phyloP scores from a whole-genome alignment of 1,140 invertebrate species.

The Papilio polyxenes region DNA sequence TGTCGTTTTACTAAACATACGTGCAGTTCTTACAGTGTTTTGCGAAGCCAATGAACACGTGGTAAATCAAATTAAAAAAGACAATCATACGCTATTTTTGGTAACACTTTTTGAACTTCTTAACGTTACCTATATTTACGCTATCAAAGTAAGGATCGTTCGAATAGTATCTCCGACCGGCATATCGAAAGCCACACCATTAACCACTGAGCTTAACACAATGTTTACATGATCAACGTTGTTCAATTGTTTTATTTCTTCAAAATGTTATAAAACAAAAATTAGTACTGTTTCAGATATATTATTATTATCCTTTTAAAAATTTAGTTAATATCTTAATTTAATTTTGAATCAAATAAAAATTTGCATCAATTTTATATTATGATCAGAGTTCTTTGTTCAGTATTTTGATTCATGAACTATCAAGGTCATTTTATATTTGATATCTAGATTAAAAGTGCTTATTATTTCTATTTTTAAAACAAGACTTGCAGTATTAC shows the following conservation, averaged over 20 bases:
- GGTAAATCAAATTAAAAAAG: not conserved
- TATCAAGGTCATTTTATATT: constrained; percentile 3
- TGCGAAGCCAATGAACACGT: not conserved
- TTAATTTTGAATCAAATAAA: not conserved
- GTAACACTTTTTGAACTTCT: not conserved
- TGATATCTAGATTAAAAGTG: constrained; percentile 3
- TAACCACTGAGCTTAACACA: not conserved
- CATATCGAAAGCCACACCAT: not conserved
- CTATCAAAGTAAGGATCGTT: not conserved
- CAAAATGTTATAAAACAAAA: no score
- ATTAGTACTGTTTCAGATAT: no score
- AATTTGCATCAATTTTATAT: not conserved
- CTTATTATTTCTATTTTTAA: not conserved
- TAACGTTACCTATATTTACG: no score
- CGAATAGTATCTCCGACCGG: not conserved
- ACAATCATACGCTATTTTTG: not conserved
- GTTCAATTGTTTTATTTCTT: no score
- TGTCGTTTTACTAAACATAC: constrained; percentile 2
- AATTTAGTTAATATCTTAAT: no score
- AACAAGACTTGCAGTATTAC: not conserved
- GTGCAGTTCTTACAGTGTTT: constrained; percentile 2
- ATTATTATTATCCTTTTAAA: no score
- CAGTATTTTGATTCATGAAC: not conserved
- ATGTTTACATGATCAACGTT: not conserved
- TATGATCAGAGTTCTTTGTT: not conserved